Base-by-base conservation (phyloP, 2,888 invertebrate genomes). In the Linnaemya tessellans region DNA sequence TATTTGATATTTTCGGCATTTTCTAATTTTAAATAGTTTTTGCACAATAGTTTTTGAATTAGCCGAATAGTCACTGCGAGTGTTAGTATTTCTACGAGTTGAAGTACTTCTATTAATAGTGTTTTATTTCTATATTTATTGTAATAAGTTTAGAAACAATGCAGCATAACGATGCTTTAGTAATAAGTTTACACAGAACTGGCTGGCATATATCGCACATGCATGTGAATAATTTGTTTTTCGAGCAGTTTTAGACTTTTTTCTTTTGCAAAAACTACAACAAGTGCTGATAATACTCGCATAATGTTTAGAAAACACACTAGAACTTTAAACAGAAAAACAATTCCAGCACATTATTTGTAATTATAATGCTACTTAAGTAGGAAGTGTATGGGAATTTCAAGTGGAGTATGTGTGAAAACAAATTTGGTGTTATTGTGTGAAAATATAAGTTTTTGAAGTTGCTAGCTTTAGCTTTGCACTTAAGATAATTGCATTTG, bases 111-210 rank as follows among this genome's bases (percentile, higher is more conserved):
- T 11, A 51, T 25, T 13, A 1, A 7, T 10, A 10, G 20, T 80
- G 22, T 41, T 65, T 64, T 80, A 38, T 56, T 64, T 54, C n/a
- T 20, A 77, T 56, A 56, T 35, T 35, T 77, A 35, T 38, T 46
- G 49, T 35, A 38, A 67, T 68, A 78, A 65, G 56, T 54, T n/a
- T 30, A 30, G 38, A 81, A 85, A 85, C 74, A 85, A 85, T 84
- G 84, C 84, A 70, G 81, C 84, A 78, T 78, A 79, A 79, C 84
- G 70, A 51, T 22, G 56, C 58, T 68, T 75, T 46, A 65, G 73
- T 67, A 77, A 80, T 84, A 80, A 78, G 54, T 78, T 81, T 51
- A 56, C 22, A 54, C 35, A 75, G 18, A 54, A 64, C 13, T 54
- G 18, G 43, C 51, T 58, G 56, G 73, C 9, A 65, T 22, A 60